Conservation (phyloP, 2,113 vertebrate genomes). For the Laticauda colubrina region DNA sequence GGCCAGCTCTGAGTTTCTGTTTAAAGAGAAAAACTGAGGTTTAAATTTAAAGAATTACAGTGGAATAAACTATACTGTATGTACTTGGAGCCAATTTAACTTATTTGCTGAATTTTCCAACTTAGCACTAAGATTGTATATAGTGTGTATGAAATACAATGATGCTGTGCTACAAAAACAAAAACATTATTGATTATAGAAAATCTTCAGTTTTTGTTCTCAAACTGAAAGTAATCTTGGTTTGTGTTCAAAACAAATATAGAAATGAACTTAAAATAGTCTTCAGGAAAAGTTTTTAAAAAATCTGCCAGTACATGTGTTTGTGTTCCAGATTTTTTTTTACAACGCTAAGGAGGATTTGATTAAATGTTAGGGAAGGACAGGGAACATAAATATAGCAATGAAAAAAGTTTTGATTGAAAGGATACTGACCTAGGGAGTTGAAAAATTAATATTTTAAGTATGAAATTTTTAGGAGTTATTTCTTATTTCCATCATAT, state of each 20-base stretch:
- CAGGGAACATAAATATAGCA: background rate
- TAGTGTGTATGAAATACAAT: background rate
- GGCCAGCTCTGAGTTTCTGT: background rate
- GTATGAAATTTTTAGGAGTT: background rate
- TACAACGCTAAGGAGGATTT: background rate
- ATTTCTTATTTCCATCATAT: background rate
- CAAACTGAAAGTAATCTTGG: background rate
- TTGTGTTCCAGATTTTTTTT: background rate
- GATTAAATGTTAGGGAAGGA: background rate
- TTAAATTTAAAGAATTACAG: background rate
- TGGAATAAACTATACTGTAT: background rate
- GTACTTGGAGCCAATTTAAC: background rate
- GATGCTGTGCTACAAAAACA: background rate
- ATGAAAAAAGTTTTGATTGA: background rate
- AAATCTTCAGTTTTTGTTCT: background rate
- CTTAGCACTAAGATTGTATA: background rate
- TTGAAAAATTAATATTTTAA: background rate
- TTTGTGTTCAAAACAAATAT: conserved; percentile 22
- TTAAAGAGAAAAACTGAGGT: background rate
- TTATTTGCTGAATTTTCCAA: background rate
- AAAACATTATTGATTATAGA: background rate
- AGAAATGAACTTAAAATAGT: conserved; percentile 14
- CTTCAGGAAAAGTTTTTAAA: background rate
- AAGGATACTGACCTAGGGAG: background rate
- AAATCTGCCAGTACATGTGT: background rate